Conservation (phyloP, 2,888 invertebrate species). For the Cremastobaeus sp. region DNA sequence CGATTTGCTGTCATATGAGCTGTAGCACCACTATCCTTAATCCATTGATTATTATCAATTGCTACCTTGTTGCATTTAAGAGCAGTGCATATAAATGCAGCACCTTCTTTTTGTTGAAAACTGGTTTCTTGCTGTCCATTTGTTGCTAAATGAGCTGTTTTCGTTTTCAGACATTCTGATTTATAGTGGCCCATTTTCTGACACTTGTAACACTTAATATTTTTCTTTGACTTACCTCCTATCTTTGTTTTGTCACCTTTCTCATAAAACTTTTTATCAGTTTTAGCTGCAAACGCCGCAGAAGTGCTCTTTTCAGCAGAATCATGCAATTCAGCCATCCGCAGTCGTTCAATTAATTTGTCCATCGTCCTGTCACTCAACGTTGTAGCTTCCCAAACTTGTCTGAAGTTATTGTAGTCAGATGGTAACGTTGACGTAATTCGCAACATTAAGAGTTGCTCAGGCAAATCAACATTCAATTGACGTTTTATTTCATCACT, state of each 20-base stretch:
- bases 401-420: slow-evolving; percentile 15
- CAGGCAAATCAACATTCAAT: slow-evolving; percentile 11
- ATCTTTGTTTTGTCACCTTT: slow-evolving; percentile 6
- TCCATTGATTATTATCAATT: slow-evolving; percentile 7
- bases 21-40: slow-evolving; percentile 16
- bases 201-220: slow-evolving; percentile 18
- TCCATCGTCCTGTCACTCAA: slow-evolving; percentile 23
- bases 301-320: slow-evolving; percentile 2
- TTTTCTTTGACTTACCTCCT: slow-evolving; percentile 4
- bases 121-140: not conserved
- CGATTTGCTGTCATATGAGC: slow-evolving; percentile 23
- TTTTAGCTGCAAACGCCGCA: slow-evolving; percentile 8
- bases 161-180: not conserved
- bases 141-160: slow-evolving; percentile 14
- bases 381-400: slow-evolving; percentile 20
- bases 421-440: slow-evolving; percentile 23
- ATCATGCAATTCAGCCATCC: slow-evolving; percentile 32
- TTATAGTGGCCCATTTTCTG: slow-evolving; percentile 13
- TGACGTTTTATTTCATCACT: slow-evolving; percentile 31
- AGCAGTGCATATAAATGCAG: slow-evolving; percentile 20
- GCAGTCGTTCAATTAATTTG: slow-evolving; percentile 15
- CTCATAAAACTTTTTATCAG: no score
- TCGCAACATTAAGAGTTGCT: slow-evolving; percentile 18
- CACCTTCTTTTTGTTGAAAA: not conserved
- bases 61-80: not conserved